Base-by-base conservation (phyloP, 2,888 invertebrate genomes). In the Scaptomyza polygonia region DNA sequence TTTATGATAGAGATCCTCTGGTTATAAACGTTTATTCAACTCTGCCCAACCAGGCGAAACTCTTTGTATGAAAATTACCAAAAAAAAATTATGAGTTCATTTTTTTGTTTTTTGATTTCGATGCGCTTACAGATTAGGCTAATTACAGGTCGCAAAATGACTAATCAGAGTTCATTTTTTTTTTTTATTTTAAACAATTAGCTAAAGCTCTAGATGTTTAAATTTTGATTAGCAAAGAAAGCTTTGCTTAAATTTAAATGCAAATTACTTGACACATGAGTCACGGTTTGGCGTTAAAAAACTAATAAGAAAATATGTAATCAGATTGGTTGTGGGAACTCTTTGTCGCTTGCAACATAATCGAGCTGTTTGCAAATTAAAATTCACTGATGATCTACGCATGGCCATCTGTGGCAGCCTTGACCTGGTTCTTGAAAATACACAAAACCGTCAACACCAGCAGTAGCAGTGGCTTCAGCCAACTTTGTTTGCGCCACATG, bases 371-470 rank as follows among this genome's bases (percentile, higher is more conserved):
- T 55, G 65, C 65, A 59, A 47, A 53, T 47, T 64, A 42, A 47
- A 76, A 73, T 61, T 21, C 58, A 53, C 70, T 70, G 63, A 80
- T 78, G 85, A 85, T 84, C 81, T 72, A 75, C 59, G 72, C 72
- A 71, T 64, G 63, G 73, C 61, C 67, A 52, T 65, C 66, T 71
- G 71, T 25, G 58, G 54, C 72, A 86, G 76, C 82, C 82, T 82
- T 82, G 82, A 82, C 82, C 82, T 59, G 84, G 84, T 82, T 82
- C 82, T 82, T 77, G 67, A 72, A 65, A 68, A 62, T 55, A 70
- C 58, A 32, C 12, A 12, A 32, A 34, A 14, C 53, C 47, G 57
- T 56, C 83, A 78, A 58, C 69, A 56, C 42, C 58, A 59, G 36
- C 65, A 32, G 49, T 7, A 59, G 36, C 65, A 32, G 49, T 7